phyloP scores from a whole-genome alignment of 2,888 invertebrate species.

The Drosophila kanekoi region DNA sequence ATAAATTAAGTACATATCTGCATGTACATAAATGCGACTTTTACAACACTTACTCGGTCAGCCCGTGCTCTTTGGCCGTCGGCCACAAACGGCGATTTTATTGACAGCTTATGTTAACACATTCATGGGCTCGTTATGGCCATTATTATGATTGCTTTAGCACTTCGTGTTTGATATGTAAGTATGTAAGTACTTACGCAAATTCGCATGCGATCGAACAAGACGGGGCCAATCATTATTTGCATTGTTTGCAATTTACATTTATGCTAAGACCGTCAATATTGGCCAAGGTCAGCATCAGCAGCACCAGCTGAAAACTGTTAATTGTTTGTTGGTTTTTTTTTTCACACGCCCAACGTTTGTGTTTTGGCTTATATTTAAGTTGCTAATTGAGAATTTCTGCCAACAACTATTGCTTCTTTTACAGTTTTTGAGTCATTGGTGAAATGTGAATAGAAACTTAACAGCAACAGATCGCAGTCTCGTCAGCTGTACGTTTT shows the following conservation, averaged over 20 bases:
- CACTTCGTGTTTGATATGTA: conserved; percentile 50
- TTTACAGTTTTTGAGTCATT: neutral
- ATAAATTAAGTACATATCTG: conserved; percentile 49
- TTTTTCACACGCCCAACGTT: conserved; percentile 24
- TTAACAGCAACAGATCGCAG: no score
- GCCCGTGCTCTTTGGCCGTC: conserved; percentile 17
- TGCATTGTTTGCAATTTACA: conserved; percentile 47
- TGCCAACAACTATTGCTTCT: neutral
- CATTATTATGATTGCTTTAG: conserved; percentile 64
- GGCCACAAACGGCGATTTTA: conserved; percentile 40
- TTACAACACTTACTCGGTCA: conserved; percentile 33
- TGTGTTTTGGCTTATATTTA: conserved; percentile 8
- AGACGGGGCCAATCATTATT: conserved; percentile 38
- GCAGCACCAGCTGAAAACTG: conserved; percentile 10
- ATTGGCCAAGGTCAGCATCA: conserved; percentile 62
- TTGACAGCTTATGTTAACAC: conserved; percentile 51
- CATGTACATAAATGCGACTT: conserved; percentile 30
- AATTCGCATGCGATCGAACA: conserved; percentile 43
- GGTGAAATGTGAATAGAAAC: no score
- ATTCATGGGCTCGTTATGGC: conserved; percentile 53
- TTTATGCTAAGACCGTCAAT: conserved; percentile 48
- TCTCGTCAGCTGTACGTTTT: no score
- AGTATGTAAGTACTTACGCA: conserved; percentile 56
- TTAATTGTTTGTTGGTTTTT: conserved; percentile 34
- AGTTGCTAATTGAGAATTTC: conserved; percentile 3